Percentiles rank a stretch among this genome's conserved stretches.
These are phyloP conservation scores for Dolichallabes microphthalmus DNA, from an alignment of 2,113 vertebrate species.

Conservation along the genomic window DNA sequence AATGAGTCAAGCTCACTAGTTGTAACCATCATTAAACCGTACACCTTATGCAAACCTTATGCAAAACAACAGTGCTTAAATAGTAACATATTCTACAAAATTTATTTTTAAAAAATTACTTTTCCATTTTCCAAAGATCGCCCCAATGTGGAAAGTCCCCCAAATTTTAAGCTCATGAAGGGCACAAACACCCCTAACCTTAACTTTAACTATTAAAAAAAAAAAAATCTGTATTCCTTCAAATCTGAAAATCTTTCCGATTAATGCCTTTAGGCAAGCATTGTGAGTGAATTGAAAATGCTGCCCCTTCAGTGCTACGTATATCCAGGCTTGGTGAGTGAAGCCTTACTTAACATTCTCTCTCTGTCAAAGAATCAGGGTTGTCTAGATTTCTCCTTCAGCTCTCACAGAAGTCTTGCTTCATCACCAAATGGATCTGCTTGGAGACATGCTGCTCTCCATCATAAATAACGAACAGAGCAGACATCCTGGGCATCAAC, in stretches of 20 bases:
- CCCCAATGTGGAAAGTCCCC: neutral
- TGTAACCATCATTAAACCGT: neutral
- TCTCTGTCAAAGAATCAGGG: slow-evolving; percentile 40
- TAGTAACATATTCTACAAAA: neutral
- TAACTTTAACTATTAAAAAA: neutral
- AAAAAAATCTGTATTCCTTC: no score
- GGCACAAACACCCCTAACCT: neutral
- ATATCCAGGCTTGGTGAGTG: neutral
- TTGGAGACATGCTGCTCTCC: neutral
- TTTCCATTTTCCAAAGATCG: neutral
- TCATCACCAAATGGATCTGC: slow-evolving; percentile 61
- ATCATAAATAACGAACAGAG: slow-evolving; percentile 53
- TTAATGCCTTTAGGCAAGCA: neutral
- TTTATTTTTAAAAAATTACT: no score
- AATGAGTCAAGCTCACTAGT: neutral
- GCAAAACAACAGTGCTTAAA: neutral
- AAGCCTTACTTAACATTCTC: neutral
- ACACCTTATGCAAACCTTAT: no score
- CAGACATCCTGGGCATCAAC: slow-evolving; percentile 41
- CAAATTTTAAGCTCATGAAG: no score
- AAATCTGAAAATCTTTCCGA: no score
- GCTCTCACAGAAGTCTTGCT: slow-evolving; percentile 58
- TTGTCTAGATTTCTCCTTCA: slow-evolving; percentile 70
- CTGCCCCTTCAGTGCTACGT: neutral
- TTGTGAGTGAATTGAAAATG: neutral